These are phyloP conservation scores for Agrilus planipennis DNA, from an alignment of 1,140 invertebrate genomes.

Conservation along the genomic window DNA sequence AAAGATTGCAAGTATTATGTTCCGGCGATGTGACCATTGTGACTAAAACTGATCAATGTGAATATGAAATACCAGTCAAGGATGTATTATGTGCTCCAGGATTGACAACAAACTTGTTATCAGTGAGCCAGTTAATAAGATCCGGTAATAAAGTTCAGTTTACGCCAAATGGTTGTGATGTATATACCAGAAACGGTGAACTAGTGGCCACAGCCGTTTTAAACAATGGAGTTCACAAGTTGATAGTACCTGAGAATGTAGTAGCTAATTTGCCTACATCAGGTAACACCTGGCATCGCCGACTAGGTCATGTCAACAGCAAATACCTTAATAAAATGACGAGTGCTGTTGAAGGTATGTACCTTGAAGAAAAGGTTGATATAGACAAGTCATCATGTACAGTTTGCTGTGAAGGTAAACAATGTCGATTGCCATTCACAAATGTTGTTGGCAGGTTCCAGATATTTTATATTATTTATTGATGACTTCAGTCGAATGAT, in stretches of 20 bases:
- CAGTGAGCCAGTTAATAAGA: conserved; percentile 19
- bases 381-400: neutral
- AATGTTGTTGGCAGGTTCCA: conserved; percentile 2
- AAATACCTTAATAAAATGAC: conserved; percentile 11
- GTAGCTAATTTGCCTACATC: too few relatives aligned
- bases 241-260: conserved; percentile 11
- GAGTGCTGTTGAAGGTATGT: conserved; percentile 13
- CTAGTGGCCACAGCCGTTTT: conserved; percentile 11
- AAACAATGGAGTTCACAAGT: conserved; percentile 20
- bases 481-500: conserved; percentile 30
- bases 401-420: conserved; percentile 9
- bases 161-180: conserved; percentile 12
- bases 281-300: conserved; percentile 16
- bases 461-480: conserved; percentile 27
- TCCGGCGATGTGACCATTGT: too few relatives aligned
- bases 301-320: conserved; percentile 24
- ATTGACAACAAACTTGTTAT: conserved; percentile 21
- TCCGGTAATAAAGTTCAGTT: conserved; percentile 22
- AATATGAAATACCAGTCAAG: too few relatives aligned
- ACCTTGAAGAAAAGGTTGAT: conserved; percentile 16
- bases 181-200: conserved; percentile 13
- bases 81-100: conserved; percentile 20
- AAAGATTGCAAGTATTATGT: too few relatives aligned
- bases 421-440: conserved; percentile 5
- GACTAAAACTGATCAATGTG: too few relatives aligned